These are phyloP conservation scores for Temnothorax longispinosus DNA, from an alignment of 1,140 invertebrate genomes.

Conservation along the genomic window DNA sequence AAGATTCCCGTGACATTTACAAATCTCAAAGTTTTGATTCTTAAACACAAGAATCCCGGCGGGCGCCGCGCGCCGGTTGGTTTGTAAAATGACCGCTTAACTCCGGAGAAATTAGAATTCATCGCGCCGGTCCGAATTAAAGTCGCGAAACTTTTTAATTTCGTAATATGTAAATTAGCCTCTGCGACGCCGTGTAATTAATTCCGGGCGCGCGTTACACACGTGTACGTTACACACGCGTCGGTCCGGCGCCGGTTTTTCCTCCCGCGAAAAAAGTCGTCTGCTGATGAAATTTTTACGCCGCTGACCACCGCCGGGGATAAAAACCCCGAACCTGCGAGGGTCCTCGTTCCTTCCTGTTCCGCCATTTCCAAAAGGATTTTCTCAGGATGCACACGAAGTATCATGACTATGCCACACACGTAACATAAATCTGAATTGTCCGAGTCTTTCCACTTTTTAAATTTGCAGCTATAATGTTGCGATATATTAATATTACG, in stretches of 20 bases:
- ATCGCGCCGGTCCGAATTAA: slow-evolving; percentile 72
- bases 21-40: background rate
- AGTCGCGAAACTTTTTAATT: slow-evolving; percentile 79
- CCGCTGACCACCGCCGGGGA: slow-evolving; percentile 16
- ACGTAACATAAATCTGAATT: background rate
- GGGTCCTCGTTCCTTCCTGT: slow-evolving; percentile 15
- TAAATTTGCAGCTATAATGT: background rate
- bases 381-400: slow-evolving; percentile 13
- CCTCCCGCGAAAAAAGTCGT: slow-evolving; percentile 52
- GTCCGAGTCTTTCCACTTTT: background rate
- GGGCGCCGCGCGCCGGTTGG: background rate
- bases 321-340: slow-evolving; percentile 31
- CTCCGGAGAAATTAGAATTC: slow-evolving; percentile 75
- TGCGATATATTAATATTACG: background rate
- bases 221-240: slow-evolving; percentile 39
- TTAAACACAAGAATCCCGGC: background rate
- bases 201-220: slow-evolving; percentile 74
- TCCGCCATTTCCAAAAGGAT: slow-evolving; percentile 19
- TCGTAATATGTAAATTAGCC: slow-evolving; percentile 79
- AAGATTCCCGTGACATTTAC: background rate
- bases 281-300: slow-evolving; percentile 76
- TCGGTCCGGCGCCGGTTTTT: slow-evolving; percentile 51
- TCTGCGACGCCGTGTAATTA: slow-evolving; percentile 73
- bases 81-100: slow-evolving; percentile 57
- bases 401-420: background rate